Conservation (phyloP, 92 coral and sea anemone genomes). For the Zoanthus sociatus region DNA sequence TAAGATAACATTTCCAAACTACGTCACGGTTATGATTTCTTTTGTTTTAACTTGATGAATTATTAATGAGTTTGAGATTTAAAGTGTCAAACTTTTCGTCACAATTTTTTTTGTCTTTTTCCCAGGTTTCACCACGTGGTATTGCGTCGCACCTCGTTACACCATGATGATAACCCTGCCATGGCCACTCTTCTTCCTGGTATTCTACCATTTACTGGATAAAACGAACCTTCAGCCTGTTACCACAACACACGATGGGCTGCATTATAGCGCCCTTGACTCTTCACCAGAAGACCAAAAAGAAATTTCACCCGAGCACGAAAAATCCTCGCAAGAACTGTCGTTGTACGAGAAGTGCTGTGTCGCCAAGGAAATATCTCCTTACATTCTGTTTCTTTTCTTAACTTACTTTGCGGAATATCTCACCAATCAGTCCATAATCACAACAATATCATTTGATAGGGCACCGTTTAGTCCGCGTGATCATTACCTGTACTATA, state of each 20-base stretch:
- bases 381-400: slow-evolving; percentile 76
- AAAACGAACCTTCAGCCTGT: slow-evolving; percentile 33
- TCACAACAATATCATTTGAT: slow-evolving; percentile 79
- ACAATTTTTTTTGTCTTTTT: background rate
- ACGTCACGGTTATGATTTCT: no score
- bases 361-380: slow-evolving; percentile 66
- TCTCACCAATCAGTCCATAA: slow-evolving; percentile 83
- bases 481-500: slow-evolving; percentile 84
- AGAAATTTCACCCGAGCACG: slow-evolving; percentile 1
- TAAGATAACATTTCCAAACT: no score
- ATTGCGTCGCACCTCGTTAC: slow-evolving; percentile 57
- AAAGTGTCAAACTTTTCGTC: background rate
- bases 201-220: slow-evolving; percentile 54
- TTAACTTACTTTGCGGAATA: slow-evolving; percentile 86
- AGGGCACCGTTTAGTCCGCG: slow-evolving; percentile 76
- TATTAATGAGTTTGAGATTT: no score
- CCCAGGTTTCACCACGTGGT: slow-evolving; percentile 62
- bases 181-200: slow-evolving; percentile 53
- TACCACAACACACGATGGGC: background rate
- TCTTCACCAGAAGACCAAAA: slow-evolving; percentile 14
- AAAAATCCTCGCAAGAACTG: background rate
- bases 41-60: no score
- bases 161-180: slow-evolving; percentile 60
- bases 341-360: slow-evolving; percentile 48
- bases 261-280: slow-evolving; percentile 32